A percentile compares a stretch with the other conserved stretches of the same genome.
These are phyloP conservation scores for Lathronympha strigana DNA, from an alignment of 2,888 invertebrate genomes.

Conservation along the genomic window DNA sequence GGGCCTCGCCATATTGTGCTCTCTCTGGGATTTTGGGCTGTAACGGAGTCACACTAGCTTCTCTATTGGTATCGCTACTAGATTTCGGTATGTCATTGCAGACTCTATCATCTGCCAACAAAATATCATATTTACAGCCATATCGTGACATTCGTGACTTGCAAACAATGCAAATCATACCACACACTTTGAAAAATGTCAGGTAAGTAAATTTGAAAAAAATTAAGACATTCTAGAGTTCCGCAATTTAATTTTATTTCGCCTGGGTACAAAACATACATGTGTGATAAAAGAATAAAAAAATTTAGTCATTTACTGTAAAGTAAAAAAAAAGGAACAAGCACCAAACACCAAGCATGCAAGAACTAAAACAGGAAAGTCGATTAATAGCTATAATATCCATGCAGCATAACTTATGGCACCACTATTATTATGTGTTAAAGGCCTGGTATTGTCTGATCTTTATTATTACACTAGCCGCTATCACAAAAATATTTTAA, in stretches of 20 bases:
- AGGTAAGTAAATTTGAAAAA: not conserved
- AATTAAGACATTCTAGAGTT: not conserved
- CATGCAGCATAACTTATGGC: slow-evolving; percentile 6
- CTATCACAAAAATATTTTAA: not conserved
- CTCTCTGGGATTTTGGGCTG: slow-evolving; percentile 73
- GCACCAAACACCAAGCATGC: slow-evolving; percentile 22
- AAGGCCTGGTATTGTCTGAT: not conserved
- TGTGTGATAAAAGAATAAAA: slow-evolving; percentile 1
- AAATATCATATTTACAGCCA: slow-evolving; percentile 52
- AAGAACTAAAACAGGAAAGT: not conserved
- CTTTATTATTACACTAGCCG: not conserved
- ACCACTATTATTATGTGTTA: slow-evolving; percentile 1
- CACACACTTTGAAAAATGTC: not conserved
- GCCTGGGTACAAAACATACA: not conserved
- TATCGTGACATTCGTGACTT: slow-evolving; percentile 24
- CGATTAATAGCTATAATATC: not conserved
- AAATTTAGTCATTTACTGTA: not conserved
- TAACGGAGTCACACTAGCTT: slow-evolving; percentile 61
- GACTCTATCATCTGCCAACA: slow-evolving; percentile 79
- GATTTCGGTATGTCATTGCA: slow-evolving; percentile 78
- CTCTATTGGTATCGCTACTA: slow-evolving; percentile 66
- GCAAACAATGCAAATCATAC: not conserved
- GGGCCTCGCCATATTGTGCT: slow-evolving; percentile 64
- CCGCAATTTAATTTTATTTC: not conserved
- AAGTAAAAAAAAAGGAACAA: slow-evolving; percentile 2